Conservation (phyloP, 2,797 vertebrate species). For the Leptodactylus fallax region DNA sequence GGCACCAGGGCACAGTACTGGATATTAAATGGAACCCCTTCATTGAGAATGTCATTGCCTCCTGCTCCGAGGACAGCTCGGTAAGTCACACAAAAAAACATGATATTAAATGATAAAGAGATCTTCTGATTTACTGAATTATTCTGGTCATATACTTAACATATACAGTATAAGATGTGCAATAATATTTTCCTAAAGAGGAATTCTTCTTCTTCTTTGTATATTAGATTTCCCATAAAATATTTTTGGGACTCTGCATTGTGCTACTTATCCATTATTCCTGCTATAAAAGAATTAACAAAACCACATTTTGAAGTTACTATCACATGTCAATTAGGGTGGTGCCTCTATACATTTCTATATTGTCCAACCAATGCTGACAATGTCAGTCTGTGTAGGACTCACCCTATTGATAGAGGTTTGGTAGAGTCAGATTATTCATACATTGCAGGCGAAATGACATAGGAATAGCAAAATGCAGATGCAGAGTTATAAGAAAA, state of each 20-base stretch:
- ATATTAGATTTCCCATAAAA: not conserved
- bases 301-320: not conserved
- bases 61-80: constrained; percentile 95
- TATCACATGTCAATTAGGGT: not conserved
- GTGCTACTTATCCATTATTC: not conserved
- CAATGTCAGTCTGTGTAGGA: no score
- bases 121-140: not conserved
- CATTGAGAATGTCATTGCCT: constrained; percentile 95
- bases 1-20: constrained; percentile 95
- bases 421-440: not conserved
- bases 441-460: not conserved
- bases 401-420: no score
- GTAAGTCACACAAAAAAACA: constrained; percentile 76
- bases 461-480: not conserved
- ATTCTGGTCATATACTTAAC: not conserved
- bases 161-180: not conserved
- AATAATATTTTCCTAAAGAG: not conserved
- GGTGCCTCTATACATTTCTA: no score
- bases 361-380: no score
- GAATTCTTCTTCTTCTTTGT: not conserved
- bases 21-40: constrained; percentile 99
- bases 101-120: not conserved
- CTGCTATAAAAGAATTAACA: not conserved
- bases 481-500: not conserved
- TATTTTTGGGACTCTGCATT: not conserved